A percentile compares a stretch with the other conserved stretches of the same genome.
Conservation (phyloP, 2,797 vertebrate genomes). For the Thaleichthys pacificus region DNA sequence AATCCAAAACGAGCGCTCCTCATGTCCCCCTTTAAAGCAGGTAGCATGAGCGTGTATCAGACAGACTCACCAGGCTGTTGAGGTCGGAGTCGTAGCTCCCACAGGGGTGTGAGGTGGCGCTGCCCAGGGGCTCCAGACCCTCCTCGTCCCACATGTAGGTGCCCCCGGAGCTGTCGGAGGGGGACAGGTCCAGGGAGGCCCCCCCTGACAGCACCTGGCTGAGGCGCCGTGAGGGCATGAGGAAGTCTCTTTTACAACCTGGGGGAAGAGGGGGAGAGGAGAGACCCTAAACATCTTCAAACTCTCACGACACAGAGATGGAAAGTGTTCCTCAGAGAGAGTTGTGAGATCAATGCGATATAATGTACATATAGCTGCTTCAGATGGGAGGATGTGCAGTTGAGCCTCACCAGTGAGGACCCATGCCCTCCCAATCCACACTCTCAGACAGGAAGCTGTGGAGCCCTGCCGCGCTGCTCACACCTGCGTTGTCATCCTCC, state of each 20-base stretch:
- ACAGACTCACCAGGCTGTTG: conserved; percentile 88
- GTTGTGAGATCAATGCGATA: not conserved
- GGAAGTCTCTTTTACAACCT: conserved; percentile 30
- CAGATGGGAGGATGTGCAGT: no score
- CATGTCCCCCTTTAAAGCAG: not conserved
- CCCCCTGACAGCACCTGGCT: conserved; percentile 70
- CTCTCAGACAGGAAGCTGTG: conserved; percentile 69
- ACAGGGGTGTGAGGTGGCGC: conserved; percentile 73
- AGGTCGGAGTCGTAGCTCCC: conserved; percentile 92
- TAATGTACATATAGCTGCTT: no score
- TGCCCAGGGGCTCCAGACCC: conserved; percentile 85
- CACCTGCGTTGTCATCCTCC: conserved; percentile 36
- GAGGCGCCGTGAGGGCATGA: conserved; percentile 38
- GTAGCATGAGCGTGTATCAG: not conserved
- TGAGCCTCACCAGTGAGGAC: conserved; percentile 53
- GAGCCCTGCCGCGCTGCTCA: conserved; percentile 39
- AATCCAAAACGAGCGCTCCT: not conserved
- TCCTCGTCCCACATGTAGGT: conserved; percentile 99
- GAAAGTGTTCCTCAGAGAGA: not conserved
- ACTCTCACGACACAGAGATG: no score
- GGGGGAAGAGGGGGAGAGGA: not conserved
- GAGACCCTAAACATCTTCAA: not conserved
- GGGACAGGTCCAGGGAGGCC: conserved; percentile 91
- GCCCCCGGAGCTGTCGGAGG: conserved; percentile 93
- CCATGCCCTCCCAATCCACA: conserved; percentile 64